These are phyloP conservation scores for Megalops cyprinoides DNA, from an alignment of 2,797 vertebrate species.

Conservation along the genomic window DNA sequence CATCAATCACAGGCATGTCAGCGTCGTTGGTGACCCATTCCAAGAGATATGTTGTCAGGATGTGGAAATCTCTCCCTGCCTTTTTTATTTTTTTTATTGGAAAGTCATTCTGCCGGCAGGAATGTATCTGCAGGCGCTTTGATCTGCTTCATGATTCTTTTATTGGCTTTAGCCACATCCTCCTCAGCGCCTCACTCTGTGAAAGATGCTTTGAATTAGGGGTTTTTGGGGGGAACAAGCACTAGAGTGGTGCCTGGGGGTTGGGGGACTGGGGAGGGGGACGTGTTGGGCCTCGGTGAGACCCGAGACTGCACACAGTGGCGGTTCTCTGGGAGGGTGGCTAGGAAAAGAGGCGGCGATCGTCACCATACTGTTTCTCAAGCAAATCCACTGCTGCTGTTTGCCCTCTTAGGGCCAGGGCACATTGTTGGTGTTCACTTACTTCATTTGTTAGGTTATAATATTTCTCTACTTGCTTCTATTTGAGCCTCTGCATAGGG, in stretches of 20 bases:
- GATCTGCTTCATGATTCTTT: slow-evolving; percentile 84
- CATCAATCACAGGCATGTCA: slow-evolving; percentile 70
- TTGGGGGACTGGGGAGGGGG: slow-evolving; percentile 14
- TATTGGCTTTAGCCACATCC: slow-evolving; percentile 89
- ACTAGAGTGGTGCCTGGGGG: slow-evolving; percentile 10
- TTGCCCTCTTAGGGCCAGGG: too few relatives aligned
- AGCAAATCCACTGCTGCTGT: too few relatives aligned
- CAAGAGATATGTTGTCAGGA: slow-evolving; percentile 62
- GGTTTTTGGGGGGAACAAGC: background rate
- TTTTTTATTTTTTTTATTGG: slow-evolving; percentile 60
- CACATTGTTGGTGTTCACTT: too few relatives aligned
- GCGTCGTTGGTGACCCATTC: slow-evolving; percentile 56
- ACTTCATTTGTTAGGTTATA: too few relatives aligned
- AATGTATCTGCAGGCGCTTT: slow-evolving; percentile 87
- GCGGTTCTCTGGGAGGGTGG: background rate
- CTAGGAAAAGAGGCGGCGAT: background rate
- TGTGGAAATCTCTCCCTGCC: slow-evolving; percentile 46
- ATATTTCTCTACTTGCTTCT: too few relatives aligned
- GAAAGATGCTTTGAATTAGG: slow-evolving; percentile 91
- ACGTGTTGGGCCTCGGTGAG: background rate
- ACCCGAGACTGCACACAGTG: background rate
- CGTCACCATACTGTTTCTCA: too few relatives aligned
- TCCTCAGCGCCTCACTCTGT: slow-evolving; percentile 73
- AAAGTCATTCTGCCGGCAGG: slow-evolving; percentile 82
- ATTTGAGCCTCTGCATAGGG: too few relatives aligned